phyloP scores from a whole-genome alignment of 2,797 vertebrate species.

The Leptoclinus maculatus region DNA sequence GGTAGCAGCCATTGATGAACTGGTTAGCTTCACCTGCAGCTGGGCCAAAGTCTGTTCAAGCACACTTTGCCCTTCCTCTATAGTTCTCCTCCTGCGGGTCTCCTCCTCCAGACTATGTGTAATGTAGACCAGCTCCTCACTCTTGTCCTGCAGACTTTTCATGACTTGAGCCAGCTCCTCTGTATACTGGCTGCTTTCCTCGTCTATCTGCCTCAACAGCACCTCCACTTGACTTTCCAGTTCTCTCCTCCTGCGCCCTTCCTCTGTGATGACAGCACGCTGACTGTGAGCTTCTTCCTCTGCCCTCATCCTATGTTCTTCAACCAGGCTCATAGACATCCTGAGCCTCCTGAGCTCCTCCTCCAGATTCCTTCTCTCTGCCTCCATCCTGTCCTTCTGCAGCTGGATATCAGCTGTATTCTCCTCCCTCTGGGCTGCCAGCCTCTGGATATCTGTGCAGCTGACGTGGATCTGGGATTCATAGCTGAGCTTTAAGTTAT shows the following conservation, averaged over 20 bases:
- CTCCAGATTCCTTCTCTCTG: slow-evolving; percentile 89
- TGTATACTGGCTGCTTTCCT: slow-evolving; percentile 84
- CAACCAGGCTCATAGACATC: slow-evolving; percentile 82
- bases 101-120: slow-evolving; percentile 91
- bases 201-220: slow-evolving; percentile 84
- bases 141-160: slow-evolving; percentile 90
- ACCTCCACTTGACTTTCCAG: slow-evolving; percentile 88
- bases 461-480: slow-evolving; percentile 94
- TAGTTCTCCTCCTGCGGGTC: slow-evolving; percentile 84
- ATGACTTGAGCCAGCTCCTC: slow-evolving; percentile 87
- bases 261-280: slow-evolving; percentile 83
- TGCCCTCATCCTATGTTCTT: slow-evolving; percentile 83
- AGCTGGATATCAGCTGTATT: slow-evolving; percentile 85
- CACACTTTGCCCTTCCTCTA: slow-evolving; percentile 87
- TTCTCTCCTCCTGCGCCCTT: slow-evolving; percentile 88
- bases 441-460: slow-evolving; percentile 90
- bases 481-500: slow-evolving; percentile 93
- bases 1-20: slow-evolving; percentile 81
- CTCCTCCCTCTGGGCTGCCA: slow-evolving; percentile 89
- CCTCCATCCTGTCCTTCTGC: slow-evolving; percentile 86
- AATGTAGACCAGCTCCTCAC: slow-evolving; percentile 86
- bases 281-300: slow-evolving; percentile 86
- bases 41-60: slow-evolving; percentile 88
- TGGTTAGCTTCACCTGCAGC: slow-evolving; percentile 86
- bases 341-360: slow-evolving; percentile 89